Conservation (phyloP, 2,888 invertebrate genomes). For the Ophion ventricosus region DNA sequence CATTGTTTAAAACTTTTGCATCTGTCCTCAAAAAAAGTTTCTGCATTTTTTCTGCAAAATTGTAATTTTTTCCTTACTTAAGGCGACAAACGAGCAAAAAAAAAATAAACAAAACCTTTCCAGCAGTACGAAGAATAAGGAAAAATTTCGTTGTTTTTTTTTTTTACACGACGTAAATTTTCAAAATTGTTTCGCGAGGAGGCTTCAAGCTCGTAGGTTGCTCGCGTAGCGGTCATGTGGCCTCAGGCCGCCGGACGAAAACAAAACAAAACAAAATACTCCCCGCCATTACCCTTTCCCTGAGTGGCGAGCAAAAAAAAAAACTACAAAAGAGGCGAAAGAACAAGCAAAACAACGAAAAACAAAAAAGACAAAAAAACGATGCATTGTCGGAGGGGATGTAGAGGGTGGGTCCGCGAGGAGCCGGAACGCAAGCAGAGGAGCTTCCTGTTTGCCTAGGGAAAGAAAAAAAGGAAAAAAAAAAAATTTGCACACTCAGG, state of each 20-base stretch:
- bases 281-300: neutral
- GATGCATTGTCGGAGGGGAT: conserved; percentile 2
- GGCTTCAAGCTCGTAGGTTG: neutral
- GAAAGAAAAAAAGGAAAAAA: conserved; percentile 43
- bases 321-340: neutral
- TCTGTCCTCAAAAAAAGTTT: no score
- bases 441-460: conserved; percentile 24
- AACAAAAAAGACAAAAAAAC: conserved; percentile 19
- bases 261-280: neutral
- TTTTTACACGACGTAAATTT: neutral
- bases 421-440: neutral
- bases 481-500: neutral
- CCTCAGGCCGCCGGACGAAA: neutral
- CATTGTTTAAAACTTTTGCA: no score
- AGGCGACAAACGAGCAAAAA: neutral
- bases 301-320: neutral
- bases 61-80: no score
- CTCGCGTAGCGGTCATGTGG: neutral
- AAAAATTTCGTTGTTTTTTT: neutral
- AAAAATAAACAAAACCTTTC: neutral
- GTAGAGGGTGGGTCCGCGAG: neutral
- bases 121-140: neutral
- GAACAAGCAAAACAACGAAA: neutral
- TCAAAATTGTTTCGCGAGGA: neutral
- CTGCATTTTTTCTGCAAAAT: no score